These are phyloP conservation scores for Cricetomys ansorgei DNA, from an alignment of 2,113 vertebrate species.

Conservation along the genomic window DNA sequence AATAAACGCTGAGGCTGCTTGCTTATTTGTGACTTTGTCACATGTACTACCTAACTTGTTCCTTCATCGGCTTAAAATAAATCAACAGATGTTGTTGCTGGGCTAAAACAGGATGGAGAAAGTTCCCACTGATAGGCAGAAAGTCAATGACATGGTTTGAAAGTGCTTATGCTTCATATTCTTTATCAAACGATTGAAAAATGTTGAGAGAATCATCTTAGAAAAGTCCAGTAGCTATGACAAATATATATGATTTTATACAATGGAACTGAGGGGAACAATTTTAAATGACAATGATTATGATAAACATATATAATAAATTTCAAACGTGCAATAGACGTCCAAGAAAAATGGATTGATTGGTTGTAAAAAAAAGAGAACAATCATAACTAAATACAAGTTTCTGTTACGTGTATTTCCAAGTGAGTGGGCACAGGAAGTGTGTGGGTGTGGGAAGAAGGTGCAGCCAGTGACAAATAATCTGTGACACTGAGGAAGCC, in stretches of 20 bases:
- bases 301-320: not conserved
- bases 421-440: not conserved
- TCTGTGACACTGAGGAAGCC: not conserved
- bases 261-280: not conserved
- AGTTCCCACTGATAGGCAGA: not conserved
- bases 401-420: not conserved
- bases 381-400: not conserved
- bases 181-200: not conserved
- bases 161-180: not conserved
- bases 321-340: not conserved
- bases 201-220: not conserved
- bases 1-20: not conserved
- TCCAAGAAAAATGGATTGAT: not conserved
- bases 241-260: not conserved
- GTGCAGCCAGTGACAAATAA: not conserved
- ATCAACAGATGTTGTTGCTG: not conserved
- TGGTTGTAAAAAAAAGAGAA: not conserved
- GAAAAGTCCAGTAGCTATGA: not conserved
- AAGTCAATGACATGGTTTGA: not conserved
- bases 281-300: not conserved
- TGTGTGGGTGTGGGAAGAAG: not conserved
- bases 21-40: constrained; percentile 1
- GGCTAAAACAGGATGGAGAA: not conserved
- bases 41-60: not conserved
- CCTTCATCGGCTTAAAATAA: not conserved